Evolutionary conservation across 2,797 vertebrate genomes (phyloP).

Genomic region (Periparus ater): DNA sequence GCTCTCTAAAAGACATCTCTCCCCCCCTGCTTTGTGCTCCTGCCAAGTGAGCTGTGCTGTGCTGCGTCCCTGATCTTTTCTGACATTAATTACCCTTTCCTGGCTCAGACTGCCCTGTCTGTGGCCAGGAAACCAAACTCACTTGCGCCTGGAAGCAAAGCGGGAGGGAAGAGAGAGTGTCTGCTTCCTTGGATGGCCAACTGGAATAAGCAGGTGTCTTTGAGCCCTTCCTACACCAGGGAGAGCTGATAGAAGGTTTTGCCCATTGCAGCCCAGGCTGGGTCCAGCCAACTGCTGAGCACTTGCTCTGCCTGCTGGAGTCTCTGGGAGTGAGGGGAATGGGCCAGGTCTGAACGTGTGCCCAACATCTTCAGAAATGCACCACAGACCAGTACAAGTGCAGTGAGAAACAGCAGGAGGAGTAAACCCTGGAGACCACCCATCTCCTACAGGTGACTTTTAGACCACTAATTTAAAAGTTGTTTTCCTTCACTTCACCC

Average conservation of each 20-base stretch:
- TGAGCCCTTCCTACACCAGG: slow-evolving; percentile 1
- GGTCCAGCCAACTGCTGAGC: background rate
- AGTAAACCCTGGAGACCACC: background rate
- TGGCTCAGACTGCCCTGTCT: slow-evolving; percentile 29
- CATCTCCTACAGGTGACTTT: background rate
- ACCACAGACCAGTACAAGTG: background rate
- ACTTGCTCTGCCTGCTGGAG: slow-evolving; percentile 23
- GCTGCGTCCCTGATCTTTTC: slow-evolving; percentile 49
- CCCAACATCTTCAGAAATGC: background rate
- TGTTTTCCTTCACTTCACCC: background rate
- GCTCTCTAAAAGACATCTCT: slow-evolving; percentile 27
- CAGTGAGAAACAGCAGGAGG: background rate
- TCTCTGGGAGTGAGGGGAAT: background rate
- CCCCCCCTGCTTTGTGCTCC: background rate
- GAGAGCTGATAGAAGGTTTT: slow-evolving; percentile 8
- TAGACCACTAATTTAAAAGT: background rate
- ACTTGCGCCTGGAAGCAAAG: slow-evolving; percentile 8
- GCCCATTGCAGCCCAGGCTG: background rate
- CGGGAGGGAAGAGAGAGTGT: background rate
- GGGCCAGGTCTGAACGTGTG: background rate
- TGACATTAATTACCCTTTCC: slow-evolving; percentile 67
- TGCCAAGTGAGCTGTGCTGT: slow-evolving; percentile 53
- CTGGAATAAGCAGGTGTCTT: slow-evolving; percentile 59
- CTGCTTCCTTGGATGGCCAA: slow-evolving; percentile 24
- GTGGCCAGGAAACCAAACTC: slow-evolving; percentile 60